These are phyloP conservation scores for Thalassarche chlororhynchos DNA, from an alignment of 2,113 vertebrate species.

Conservation along the genomic window DNA sequence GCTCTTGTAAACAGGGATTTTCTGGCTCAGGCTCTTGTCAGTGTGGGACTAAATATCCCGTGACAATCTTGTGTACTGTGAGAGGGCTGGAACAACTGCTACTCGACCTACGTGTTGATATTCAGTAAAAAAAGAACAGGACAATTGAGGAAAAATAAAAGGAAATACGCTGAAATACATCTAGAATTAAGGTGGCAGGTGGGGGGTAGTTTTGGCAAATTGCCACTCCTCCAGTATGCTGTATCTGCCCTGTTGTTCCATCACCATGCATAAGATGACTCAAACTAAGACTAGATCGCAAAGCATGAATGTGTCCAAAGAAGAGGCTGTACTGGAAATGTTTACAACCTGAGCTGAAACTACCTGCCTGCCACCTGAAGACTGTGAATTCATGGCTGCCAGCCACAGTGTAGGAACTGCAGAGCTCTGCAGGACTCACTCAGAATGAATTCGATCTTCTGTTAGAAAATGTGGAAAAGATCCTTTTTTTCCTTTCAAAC, in stretches of 20 bases:
- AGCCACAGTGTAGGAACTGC: background rate
- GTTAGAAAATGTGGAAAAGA: background rate
- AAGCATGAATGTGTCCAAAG: background rate
- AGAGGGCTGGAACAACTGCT: background rate
- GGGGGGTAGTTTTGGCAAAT: background rate
- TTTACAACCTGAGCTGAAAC: background rate
- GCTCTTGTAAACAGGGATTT: background rate
- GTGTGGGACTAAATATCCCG: background rate
- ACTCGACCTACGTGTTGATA: background rate
- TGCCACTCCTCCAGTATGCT: background rate
- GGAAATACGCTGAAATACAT: background rate
- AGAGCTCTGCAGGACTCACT: background rate
- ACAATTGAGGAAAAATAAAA: background rate
- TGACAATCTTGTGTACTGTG: background rate
- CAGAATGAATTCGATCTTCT: background rate
- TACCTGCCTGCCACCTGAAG: background rate
- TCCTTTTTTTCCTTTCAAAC: background rate
- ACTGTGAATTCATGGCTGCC: background rate
- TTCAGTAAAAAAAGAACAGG: background rate
- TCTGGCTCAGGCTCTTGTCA: background rate
- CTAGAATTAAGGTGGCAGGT: background rate
- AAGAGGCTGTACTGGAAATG: background rate
- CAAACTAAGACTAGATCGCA: background rate
- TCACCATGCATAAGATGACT: background rate
- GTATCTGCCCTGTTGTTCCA: background rate